Conservation (phyloP, 2,888 invertebrate genomes). For the Incurvaria masculella region DNA sequence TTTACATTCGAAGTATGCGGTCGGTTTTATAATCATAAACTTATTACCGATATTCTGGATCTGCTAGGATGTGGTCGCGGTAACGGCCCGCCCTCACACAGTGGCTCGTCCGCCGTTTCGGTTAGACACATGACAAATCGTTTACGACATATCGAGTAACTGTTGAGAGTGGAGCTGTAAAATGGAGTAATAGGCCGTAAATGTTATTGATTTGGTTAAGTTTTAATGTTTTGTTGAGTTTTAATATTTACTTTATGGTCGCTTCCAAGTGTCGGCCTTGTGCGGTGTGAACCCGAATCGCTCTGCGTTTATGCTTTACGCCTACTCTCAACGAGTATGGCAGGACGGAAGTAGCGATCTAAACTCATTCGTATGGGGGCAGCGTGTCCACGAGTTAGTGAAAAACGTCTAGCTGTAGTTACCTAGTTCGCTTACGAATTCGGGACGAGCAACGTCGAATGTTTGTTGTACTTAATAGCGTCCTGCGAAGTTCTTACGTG, state of each 20-base stretch:
- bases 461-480: too few relatives aligned
- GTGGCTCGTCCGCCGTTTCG: not conserved
- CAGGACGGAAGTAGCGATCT: too few relatives aligned
- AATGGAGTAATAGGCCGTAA: not conserved
- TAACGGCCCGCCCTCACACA: not conserved
- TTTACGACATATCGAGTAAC: not conserved
- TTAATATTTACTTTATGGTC: not conserved
- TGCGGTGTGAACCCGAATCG: not conserved
- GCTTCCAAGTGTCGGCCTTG: not conserved
- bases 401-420: too few relatives aligned
- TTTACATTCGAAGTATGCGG: too few relatives aligned
- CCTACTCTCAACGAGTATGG: too few relatives aligned
- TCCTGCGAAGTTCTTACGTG: too few relatives aligned
- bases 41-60: not conserved
- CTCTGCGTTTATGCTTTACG: too few relatives aligned
- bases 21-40: too few relatives aligned
- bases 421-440: too few relatives aligned
- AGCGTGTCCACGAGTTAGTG: too few relatives aligned
- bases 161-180: not conserved
- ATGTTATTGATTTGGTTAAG: not conserved
- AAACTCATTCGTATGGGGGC: too few relatives aligned
- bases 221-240: not conserved
- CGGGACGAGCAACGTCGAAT: too few relatives aligned
- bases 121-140: not conserved
- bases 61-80: not conserved